phyloP scores from a whole-genome alignment of 2,113 vertebrate species.

The Dasyornis broadbenti region DNA sequence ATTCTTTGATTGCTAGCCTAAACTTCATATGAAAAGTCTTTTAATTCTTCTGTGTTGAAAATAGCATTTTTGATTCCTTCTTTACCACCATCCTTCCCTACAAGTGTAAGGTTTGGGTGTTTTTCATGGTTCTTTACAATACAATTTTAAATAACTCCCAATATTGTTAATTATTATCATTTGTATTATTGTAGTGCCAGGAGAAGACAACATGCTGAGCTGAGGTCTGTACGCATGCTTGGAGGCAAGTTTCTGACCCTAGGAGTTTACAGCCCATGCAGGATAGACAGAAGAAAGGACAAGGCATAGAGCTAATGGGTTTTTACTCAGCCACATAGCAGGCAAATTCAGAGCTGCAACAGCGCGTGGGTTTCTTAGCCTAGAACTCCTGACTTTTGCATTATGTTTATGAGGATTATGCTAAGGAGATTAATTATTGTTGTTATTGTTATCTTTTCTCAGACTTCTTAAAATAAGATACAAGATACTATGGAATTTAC shows the following conservation, averaged over 20 bases:
- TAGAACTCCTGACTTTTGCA: background rate
- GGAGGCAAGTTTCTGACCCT: background rate
- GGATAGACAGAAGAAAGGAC: background rate
- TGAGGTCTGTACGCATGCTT: background rate
- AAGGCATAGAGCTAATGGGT: background rate
- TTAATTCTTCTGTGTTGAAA: background rate
- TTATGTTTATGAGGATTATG: background rate
- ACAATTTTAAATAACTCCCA: background rate
- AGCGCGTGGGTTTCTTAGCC: background rate
- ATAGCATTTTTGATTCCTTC: background rate
- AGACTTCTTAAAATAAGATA: background rate
- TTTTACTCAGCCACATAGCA: background rate
- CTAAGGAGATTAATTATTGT: background rate
- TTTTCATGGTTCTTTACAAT: background rate
- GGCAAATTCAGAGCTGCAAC: background rate
- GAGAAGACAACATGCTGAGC: background rate
- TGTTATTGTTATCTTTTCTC: background rate
- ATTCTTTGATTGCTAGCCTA: background rate
- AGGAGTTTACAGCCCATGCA: background rate
- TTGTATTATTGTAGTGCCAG: background rate
- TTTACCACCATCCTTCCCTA: background rate
- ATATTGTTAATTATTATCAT: background rate
- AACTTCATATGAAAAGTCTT: background rate
- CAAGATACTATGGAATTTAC: background rate
- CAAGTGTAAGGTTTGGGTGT: background rate